These are phyloP conservation scores for Julus scandinavius DNA, from an alignment of 2,888 invertebrate species.

Conservation along the genomic window DNA sequence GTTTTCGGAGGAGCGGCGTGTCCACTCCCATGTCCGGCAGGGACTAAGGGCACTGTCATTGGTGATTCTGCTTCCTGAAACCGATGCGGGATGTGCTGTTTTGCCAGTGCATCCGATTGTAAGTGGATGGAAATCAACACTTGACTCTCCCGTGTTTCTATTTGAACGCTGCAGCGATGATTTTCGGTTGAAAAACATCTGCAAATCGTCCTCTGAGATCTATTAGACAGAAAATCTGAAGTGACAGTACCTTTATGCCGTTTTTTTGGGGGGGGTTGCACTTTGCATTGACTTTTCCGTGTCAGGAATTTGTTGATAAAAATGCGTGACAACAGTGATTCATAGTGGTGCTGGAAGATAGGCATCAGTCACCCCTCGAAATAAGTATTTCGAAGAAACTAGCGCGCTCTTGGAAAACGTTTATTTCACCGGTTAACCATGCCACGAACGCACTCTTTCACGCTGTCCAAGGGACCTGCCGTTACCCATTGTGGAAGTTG, in stretches of 20 bases:
- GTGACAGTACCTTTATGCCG: constrained; percentile 25
- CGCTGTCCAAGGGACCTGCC: neutral
- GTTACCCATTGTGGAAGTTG: neutral
- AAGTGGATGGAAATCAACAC: constrained; percentile 3
- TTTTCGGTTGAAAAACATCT: neutral
- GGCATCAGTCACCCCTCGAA: neutral
- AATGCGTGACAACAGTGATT: constrained; percentile 25
- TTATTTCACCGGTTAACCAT: neutral
- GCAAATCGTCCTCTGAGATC: neutral
- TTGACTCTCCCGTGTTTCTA: neutral
- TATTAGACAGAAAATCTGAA: constrained; percentile 2
- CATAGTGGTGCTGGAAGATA: constrained; percentile 7
- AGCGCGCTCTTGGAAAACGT: neutral
- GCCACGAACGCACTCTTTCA: neutral
- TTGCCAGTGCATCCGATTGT: neutral
- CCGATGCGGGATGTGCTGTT: neutral
- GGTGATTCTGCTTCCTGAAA: neutral
- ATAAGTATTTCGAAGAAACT: neutral
- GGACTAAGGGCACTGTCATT: neutral
- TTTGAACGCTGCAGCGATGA: neutral
- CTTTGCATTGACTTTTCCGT: constrained; percentile 5
- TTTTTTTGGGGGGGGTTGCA: neutral
- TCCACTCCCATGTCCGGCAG: neutral
- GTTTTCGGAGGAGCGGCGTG: neutral
- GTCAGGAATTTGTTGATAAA: neutral